Conservation (phyloP, 1,140 invertebrate genomes). For the Drosophila micromelanica region DNA sequence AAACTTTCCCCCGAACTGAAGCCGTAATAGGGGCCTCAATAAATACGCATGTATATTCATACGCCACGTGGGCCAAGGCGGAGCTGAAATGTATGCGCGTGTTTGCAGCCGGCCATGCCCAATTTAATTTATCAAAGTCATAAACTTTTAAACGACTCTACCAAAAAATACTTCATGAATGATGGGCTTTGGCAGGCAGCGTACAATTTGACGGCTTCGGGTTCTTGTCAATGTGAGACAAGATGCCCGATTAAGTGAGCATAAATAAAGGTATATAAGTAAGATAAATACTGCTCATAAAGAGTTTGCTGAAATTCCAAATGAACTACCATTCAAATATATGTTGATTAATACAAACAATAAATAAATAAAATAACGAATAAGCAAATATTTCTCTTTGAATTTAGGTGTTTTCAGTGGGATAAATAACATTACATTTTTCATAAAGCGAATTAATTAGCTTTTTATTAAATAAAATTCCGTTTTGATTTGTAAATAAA, state of each 20-base stretch:
- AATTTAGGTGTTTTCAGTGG: too few relatives aligned
- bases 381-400: too few relatives aligned
- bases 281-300: neutral
- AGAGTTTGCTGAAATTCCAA: neutral
- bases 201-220: neutral
- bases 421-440: too few relatives aligned
- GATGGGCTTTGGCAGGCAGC: conserved; percentile 19
- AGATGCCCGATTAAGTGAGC: conserved; percentile 2
- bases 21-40: conserved; percentile 8
- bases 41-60: conserved; percentile 43
- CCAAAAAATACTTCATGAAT: conserved; percentile 66
- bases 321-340: neutral
- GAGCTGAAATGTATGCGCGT: conserved; percentile 1
- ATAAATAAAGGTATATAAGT: neutral
- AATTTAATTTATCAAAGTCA: conserved; percentile 83
- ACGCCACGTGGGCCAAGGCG: conserved; percentile 7
- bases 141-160: conserved; percentile 68
- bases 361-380: neutral
- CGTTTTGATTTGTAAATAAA: too few relatives aligned
- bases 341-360: neutral
- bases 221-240: conserved; percentile 10
- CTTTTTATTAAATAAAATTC: too few relatives aligned
- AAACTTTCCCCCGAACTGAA: conserved; percentile 47
- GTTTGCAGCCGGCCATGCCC: conserved; percentile 44
- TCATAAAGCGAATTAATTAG: too few relatives aligned